Evolutionary conservation across 2,888 invertebrate species (phyloP).

Genomic region (Augiades crinisus): DNA sequence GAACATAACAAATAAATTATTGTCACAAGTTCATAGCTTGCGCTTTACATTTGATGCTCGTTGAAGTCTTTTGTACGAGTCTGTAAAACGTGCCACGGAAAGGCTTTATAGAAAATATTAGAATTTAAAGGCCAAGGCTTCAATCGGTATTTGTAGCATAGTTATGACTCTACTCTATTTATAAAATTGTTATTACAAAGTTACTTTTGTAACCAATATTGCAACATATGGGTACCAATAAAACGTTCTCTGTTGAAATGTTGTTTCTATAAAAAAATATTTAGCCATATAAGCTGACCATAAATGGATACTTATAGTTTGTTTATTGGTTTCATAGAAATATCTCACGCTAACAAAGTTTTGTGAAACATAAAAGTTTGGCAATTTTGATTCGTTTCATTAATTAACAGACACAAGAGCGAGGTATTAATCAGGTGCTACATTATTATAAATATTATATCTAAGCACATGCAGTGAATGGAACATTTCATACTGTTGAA

Average conservation of each 20-base stretch:
- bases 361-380: background rate
- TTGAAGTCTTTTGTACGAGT: constrained; percentile 52
- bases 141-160: background rate
- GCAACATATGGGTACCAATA: background rate
- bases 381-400: constrained; percentile 21
- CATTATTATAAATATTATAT: constrained; percentile 8
- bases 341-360: constrained; percentile 2
- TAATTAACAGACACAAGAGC: constrained; percentile 4
- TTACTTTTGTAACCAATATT: background rate
- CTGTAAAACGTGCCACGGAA: background rate
- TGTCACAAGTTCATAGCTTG: background rate
- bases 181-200: background rate
- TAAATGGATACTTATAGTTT: background rate
- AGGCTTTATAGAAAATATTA: background rate
- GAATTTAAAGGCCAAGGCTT: background rate
- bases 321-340: background rate
- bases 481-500: constrained; percentile 49
- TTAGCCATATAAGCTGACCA: background rate
- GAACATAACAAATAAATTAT: no score
- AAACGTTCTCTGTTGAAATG: background rate
- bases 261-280: background rate
- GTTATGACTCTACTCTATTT: no score
- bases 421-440: background rate
- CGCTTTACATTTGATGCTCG: constrained; percentile 34
- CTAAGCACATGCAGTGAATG: constrained; percentile 45